Evolutionary conservation across 2,113 vertebrate genomes (phyloP), one percentile per base, ranked within the genome.

Genomic region (Lasiurus cinereus): DNA sequence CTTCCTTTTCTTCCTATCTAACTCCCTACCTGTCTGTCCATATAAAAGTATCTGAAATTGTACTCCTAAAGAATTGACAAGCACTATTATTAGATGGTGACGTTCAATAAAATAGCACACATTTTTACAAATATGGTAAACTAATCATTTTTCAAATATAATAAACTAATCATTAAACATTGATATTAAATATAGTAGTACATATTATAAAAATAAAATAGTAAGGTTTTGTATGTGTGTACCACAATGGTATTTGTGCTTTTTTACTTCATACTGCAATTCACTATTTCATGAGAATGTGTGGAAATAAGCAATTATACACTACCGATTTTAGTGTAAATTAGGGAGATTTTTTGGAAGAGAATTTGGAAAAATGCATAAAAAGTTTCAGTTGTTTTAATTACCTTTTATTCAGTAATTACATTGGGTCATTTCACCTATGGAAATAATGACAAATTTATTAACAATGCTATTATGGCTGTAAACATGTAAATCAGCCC

Each of bases 61-160:
- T 24, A 62, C 8, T 64, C 66, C 52, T 36, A 18, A 72, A 91
- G 48, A 80, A 14, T n/a, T 89, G 72, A 31, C 16, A 43, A 74
- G 36, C 14, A 72, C 14, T 31, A 31, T 39, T 54, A 66, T 4
- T 91, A 21, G 8, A 18, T 76, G 10, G 36, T 93, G 12, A 46
- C 31, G 59, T 66, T 66, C 52, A 73, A 62, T 78, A 46, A 36
- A 19, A 21, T 18, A 39, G 31, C 27, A 48, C 14, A 18, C 8
- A 54, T 54, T 83, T 91, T 83, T 69, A 46, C 12, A 90, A 39
- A 78, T 83, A 46, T 64, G 43, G 77, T 82, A 19, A 89, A 59
- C 7, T n/a, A 3, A 69, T 46, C 67, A 48, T 76, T 72, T 39
- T 39, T 39, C 12, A 90, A 39, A 78, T 83, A 46, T 64, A 50